Evolutionary conservation across 1,140 invertebrate genomes (phyloP), one percentile per base, ranked within the genome.

Genomic region (Amyelois transitella): DNA sequence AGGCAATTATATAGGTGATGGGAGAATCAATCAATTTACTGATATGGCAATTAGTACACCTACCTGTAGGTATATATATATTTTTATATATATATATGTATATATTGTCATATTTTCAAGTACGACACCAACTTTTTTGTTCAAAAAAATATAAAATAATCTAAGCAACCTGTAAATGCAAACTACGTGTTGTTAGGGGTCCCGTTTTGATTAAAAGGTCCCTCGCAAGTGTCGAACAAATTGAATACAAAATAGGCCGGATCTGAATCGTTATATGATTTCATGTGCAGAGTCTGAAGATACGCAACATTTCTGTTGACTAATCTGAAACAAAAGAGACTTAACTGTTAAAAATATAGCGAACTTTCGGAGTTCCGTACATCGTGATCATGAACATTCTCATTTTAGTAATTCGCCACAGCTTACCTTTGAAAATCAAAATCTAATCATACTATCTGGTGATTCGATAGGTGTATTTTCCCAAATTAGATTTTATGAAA

Each of bases 141-240:
- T 38, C 49, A 52, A 53, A 48, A 24, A 48, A 53, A 50, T 56
- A 48, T 32, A 18, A 32, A 17, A 53, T 18, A 19, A 55, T 53
- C 48, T 24, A 20, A 60, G 52, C 19, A 51, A 56, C 48, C 53
- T 52, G 57, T 66, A 66, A 70, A 70, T 66, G 64, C 55, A 63
- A 66, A 64, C 64, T 66, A 66, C 55, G 58, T 55, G 38, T 18
- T 25, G 55, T 52, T 64, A 63, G 55, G 64, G 64, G 53, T 60
- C 48, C 48, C 48, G 54, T 58, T 43, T 59, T 70, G 67, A 70
- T 70, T 70, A 70, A 64, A 70, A 66, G 55, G 61, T 60, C 59
- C 62, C 58, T 56, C 53, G 55, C 61, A 70, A 70, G 59, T 62
- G 59, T 62, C 60, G 54, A 60, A 59, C 51, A 64, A 70, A 70